phyloP scores from a whole-genome alignment of 2,797 vertebrate genomes.

The Forpus xanthops region DNA sequence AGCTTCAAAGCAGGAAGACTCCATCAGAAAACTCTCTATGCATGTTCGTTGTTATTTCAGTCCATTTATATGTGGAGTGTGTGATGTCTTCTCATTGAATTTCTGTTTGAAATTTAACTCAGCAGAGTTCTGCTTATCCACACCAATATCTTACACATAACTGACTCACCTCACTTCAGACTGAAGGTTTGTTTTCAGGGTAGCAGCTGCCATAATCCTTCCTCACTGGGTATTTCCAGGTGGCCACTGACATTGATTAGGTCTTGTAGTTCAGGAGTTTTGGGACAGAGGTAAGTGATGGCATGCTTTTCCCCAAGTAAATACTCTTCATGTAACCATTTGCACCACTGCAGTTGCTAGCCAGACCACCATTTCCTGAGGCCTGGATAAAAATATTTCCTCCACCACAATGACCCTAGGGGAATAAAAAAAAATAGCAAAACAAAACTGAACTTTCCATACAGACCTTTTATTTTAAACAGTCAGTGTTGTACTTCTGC shows the following conservation, averaged over 20 bases:
- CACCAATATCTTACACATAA: not conserved
- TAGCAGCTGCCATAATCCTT: not conserved
- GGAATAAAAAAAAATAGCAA: constrained; percentile 41
- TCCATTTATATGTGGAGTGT: not conserved
- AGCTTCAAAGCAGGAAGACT: not conserved
- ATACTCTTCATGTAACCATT: constrained; percentile 32
- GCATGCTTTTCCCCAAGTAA: not conserved
- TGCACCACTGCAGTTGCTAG: constrained; percentile 34
- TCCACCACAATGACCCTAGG: constrained; percentile 54
- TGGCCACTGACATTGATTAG: not conserved
- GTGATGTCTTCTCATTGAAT: not conserved
- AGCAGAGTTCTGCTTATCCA: not conserved
- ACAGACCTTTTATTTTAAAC: constrained; percentile 75
- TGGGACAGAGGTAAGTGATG: not conserved
- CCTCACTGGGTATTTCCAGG: not conserved
- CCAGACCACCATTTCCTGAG: constrained; percentile 82
- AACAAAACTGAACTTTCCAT: constrained; percentile 71
- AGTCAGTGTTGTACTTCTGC: constrained; percentile 67
- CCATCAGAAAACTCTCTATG: not conserved
- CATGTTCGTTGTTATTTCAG: not conserved
- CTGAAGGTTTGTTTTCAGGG: not conserved
- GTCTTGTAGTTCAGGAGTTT: not conserved
- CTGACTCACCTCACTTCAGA: not conserved
- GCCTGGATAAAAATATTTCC: constrained; percentile 75
- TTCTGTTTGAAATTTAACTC: not conserved